Conservation (phyloP, 1,140 invertebrate species). For the Maconellicoccus hirsutus region DNA sequence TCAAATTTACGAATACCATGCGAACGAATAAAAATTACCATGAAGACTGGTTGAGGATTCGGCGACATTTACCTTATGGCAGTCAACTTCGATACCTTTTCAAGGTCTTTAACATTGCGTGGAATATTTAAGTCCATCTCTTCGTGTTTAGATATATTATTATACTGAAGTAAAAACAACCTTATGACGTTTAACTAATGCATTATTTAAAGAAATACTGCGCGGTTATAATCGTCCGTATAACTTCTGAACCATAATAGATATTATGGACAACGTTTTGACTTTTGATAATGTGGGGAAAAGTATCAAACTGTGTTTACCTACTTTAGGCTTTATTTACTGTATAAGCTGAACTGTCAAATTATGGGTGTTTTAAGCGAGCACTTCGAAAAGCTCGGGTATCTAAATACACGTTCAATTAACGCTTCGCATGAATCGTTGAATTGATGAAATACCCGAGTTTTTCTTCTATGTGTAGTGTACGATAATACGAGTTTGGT, state of each 20-base stretch:
- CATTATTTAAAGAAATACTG: background rate
- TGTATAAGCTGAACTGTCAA: background rate
- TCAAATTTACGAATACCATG: background rate
- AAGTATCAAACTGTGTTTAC: background rate
- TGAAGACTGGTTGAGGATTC: conserved; percentile 10
- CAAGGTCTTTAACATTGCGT: conserved; percentile 19
- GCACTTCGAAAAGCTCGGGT: background rate
- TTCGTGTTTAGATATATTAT: conserved; percentile 11
- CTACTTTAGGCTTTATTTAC: background rate
- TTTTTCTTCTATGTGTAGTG: too few relatives aligned
- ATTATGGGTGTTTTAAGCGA: background rate
- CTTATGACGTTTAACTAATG: background rate
- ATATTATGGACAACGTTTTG: background rate
- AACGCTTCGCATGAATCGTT: background rate
- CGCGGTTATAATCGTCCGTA: background rate
- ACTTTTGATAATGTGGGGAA: too few relatives aligned
- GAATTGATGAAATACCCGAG: too few relatives aligned
- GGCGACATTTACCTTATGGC: conserved; percentile 12
- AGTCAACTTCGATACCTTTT: conserved; percentile 18
- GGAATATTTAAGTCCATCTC: conserved; percentile 14
- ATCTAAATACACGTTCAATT: background rate
- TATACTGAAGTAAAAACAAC: background rate
- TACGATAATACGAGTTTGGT: too few relatives aligned
- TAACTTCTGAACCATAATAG: background rate
- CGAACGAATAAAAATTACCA: conserved; percentile 15